Conservation (phyloP, 2,113 vertebrate genomes). For the Chaetops frenatus region DNA sequence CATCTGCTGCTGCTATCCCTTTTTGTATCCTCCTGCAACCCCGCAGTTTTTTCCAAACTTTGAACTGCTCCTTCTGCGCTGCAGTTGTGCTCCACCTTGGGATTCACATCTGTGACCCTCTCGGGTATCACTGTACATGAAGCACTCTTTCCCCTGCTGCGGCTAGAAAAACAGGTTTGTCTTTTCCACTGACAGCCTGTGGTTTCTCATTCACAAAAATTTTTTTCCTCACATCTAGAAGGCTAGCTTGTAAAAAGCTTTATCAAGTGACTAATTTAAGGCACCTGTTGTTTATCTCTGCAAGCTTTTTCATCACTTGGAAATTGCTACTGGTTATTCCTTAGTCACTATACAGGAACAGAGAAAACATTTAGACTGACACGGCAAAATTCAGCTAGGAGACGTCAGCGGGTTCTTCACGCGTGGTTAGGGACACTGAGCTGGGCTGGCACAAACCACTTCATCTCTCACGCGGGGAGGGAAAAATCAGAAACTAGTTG, state of each 20-base stretch:
- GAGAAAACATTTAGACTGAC: conserved; percentile 19
- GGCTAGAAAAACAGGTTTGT: conserved; percentile 38
- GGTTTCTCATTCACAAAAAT: conserved; percentile 60
- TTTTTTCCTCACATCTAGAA: conserved; percentile 47
- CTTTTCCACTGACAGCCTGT: conserved; percentile 67
- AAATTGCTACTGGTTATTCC: conserved; percentile 67
- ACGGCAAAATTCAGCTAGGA: conserved; percentile 45
- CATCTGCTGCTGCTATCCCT: accelerated
- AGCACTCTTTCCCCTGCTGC: conserved; percentile 11
- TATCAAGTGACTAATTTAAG: conserved; percentile 64
- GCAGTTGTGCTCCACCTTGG: not conserved
- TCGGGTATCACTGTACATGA: accelerated
- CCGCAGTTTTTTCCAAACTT: not conserved
- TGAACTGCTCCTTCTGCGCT: not conserved
- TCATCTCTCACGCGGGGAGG: accelerated
- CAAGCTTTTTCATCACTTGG: conserved; percentile 33
- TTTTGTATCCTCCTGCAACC: not conserved
- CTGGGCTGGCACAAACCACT: not conserved
- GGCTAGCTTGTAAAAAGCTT: not conserved
- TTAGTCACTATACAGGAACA: conserved; percentile 27
- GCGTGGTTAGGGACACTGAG: conserved; percentile 39
- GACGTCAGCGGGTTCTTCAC: conserved; percentile 31
- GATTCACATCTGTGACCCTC: not conserved
- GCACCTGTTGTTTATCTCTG: not conserved
- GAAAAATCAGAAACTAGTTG: conserved; percentile 38